These are phyloP conservation scores for Drosophila ambigua DNA, from an alignment of 1,140 invertebrate genomes.

Conservation along the genomic window DNA sequence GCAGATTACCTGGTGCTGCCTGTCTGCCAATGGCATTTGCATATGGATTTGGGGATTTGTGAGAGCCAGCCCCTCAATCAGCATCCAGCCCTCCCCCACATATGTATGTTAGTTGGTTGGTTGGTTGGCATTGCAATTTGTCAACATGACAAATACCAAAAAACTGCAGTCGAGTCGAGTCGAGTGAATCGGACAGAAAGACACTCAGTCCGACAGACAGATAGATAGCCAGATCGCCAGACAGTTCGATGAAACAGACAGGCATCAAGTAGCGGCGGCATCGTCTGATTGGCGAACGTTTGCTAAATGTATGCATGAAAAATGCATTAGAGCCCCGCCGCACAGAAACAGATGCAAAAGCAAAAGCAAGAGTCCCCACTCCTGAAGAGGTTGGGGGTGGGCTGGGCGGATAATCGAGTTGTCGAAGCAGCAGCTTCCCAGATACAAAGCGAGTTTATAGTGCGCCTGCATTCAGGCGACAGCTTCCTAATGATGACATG, in stretches of 20 bases:
- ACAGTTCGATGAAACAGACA: constrained; percentile 2
- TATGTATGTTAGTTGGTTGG: neutral
- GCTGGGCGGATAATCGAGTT: neutral
- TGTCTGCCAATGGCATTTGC: constrained; percentile 64
- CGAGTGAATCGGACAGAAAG: constrained; percentile 11
- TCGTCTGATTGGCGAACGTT: constrained; percentile 69
- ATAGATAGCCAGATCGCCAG: neutral
- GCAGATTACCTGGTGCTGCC: constrained; percentile 68
- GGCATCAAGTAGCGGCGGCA: constrained; percentile 57
- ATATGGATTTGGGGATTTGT: constrained; percentile 65
- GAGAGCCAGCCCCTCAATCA: constrained; percentile 38
- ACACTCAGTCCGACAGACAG: constrained; percentile 11
- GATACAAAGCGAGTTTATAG: constrained; percentile 45
- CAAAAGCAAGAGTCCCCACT: neutral
- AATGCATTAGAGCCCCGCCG: constrained; percentile 64
- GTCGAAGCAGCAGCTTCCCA: constrained; percentile 14
- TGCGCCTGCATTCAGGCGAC: constrained; percentile 55
- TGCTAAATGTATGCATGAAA: constrained; percentile 77
- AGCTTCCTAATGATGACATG: constrained; percentile 71
- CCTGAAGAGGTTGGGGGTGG: neutral
- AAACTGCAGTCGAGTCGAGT: constrained; percentile 24
- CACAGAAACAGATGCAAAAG: constrained; percentile 38
- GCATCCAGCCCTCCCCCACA: constrained; percentile 9
- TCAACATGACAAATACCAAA: constrained; percentile 69
- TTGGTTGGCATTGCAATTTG: constrained; percentile 62